Evolutionary conservation across 2,888 invertebrate species (phyloP).

Genomic region (Andrena bicolor): DNA sequence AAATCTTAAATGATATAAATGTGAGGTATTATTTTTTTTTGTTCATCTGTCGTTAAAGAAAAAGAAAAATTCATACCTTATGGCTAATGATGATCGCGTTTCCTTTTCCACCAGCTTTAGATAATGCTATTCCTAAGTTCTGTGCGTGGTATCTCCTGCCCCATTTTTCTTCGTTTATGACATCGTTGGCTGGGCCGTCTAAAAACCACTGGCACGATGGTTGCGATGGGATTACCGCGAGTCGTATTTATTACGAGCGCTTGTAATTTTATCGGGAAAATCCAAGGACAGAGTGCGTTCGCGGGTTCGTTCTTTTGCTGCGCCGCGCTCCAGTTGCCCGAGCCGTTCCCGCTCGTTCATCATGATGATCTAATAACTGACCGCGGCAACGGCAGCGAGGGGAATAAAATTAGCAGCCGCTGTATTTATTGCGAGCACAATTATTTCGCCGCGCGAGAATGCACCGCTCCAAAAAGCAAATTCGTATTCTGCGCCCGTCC

Average conservation of each 20-base stretch:
- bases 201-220: constrained; percentile 1
- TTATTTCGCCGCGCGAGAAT: constrained; percentile 42
- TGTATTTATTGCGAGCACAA: constrained; percentile 50
- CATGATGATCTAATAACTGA: constrained; percentile 55
- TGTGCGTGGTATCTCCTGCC: not conserved
- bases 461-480: constrained; percentile 32
- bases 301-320: constrained; percentile 17
- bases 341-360: constrained; percentile 41
- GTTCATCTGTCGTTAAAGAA: not conserved
- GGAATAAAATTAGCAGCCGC: constrained; percentile 50
- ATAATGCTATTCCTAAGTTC: not conserved
- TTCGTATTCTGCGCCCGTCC: constrained; percentile 18
- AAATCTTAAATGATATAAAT: no score
- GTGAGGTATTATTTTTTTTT: no score
- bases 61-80: not conserved
- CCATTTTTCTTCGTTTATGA: constrained; percentile 7
- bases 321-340: not conserved
- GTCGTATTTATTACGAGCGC: constrained; percentile 36
- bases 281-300: constrained; percentile 34
- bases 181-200: not conserved
- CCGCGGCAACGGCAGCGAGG: constrained; percentile 38
- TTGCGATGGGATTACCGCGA: constrained; percentile 13
- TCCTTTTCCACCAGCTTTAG: not conserved
- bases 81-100: not conserved
- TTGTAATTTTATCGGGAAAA: constrained; percentile 40